A percentile compares a stretch with the other conserved stretches of the same genome.
Evolutionary conservation across 2,113 vertebrate genomes (phyloP).

Genomic region (Poicephalus gulielmi): DNA sequence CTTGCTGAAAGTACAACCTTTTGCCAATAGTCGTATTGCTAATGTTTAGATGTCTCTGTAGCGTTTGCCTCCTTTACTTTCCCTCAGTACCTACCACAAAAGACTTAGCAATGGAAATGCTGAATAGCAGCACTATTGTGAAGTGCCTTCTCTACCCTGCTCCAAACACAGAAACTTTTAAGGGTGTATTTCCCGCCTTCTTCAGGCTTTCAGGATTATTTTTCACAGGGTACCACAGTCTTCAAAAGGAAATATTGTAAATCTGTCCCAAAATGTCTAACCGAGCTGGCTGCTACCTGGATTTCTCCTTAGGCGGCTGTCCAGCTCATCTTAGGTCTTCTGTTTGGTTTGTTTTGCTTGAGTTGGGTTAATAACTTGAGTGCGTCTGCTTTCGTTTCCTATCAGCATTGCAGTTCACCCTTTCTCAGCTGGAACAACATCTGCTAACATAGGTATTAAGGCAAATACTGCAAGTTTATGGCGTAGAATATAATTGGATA

Average conservation of each 20-base stretch:
- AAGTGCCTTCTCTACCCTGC: neutral
- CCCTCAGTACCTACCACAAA: neutral
- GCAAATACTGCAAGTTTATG: neutral
- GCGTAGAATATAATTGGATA: neutral
- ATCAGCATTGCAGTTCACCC: neutral
- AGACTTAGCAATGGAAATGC: slow-evolving; percentile 15
- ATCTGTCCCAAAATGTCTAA: neutral
- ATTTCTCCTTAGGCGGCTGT: neutral
- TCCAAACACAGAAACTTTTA: neutral
- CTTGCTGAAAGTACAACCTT: slow-evolving; percentile 38
- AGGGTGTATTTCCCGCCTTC: neutral
- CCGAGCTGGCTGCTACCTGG: neutral
- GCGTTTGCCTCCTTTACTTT: slow-evolving; percentile 21
- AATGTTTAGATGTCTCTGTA: slow-evolving; percentile 43
- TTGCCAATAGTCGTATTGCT: slow-evolving; percentile 34
- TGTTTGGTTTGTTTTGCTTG: neutral
- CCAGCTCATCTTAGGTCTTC: neutral
- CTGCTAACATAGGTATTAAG: neutral
- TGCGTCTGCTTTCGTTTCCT: neutral
- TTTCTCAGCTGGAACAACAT: neutral
- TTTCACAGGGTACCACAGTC: neutral
- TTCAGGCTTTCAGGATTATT: neutral
- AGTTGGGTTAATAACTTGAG: neutral
- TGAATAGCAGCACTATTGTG: neutral
- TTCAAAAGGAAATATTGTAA: neutral